Percentiles rank a stretch among this genome's conserved stretches.
Conservation (phyloP, 2,888 invertebrate species). For the Drosophila antonietae region DNA sequence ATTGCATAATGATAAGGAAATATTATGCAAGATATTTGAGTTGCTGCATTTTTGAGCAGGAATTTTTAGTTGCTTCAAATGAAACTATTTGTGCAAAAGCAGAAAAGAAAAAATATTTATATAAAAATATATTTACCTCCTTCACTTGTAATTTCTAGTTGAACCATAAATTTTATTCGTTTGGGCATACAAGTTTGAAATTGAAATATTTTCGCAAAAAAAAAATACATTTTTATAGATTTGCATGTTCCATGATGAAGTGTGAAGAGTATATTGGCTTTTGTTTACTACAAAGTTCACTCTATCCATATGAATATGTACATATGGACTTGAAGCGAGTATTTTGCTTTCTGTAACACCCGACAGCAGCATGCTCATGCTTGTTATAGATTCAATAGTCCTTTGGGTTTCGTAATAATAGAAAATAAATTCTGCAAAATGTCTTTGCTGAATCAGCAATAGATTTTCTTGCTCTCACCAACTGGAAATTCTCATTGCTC, state of each 20-base stretch:
- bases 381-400: background rate
- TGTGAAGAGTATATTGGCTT: background rate
- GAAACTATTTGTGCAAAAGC: background rate
- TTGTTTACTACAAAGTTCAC: too few species aligned
- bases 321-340: background rate
- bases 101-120: background rate
- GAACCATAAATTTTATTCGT: background rate
- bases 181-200: background rate
- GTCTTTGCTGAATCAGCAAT: conserved; percentile 12
- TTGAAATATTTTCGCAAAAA: background rate
- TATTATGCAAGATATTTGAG: conserved; percentile 7
- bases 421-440: conserved; percentile 5
- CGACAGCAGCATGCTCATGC: background rate
- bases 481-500: background rate
- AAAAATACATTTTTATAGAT: background rate
- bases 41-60: background rate
- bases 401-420: conserved; percentile 11
- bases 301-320: too few species aligned
- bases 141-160: background rate
- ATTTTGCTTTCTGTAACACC: background rate
- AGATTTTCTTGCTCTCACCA: background rate
- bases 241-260: background rate
- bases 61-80: background rate
- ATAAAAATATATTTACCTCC: background rate
- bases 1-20: conserved; percentile 1